Evolutionary conservation across 2,113 vertebrate genomes (phyloP), one percentile per base, ranked within the genome.

Genomic region (Salminus brasiliensis): DNA sequence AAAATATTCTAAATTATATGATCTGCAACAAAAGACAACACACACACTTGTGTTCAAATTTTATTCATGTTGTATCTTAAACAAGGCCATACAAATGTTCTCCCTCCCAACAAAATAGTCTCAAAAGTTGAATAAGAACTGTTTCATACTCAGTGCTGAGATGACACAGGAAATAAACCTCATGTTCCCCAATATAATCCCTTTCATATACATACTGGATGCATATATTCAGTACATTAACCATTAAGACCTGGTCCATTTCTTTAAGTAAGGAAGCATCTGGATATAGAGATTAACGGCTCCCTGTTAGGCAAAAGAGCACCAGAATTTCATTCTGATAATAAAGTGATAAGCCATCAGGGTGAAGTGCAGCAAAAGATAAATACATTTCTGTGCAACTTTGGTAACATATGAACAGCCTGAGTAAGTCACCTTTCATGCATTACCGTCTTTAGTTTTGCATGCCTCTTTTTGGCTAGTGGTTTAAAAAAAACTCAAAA

Each of bases 51-150:
- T 77, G 13, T 66, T 80, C 74, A 76, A 70, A 75, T 85, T 86
- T 25, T 55, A 81, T 83, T 79, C 25, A n/a, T 12, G 36, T 57
- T 71, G 79, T 79, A 32, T 71, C 78, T 67, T 65, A 68, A 85
- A 84, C 85, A 87, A 85, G 74, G 41, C 55, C n/a, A 52, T 87
- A 86, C 55, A 88, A 89, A 85, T 4, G 79, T 32, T 69, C 39
- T 79, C 63, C 63, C 65, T 63, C 32, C 79, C 63, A 39, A 45
- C n/a, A 52, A 34, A 34, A 80, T 57, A 65, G 72, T 73, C n/a
- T n/a, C n/a, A n/a, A n/a, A n/a, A n/a, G n/a, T n/a, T n/a, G n/a
- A n/a, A n/a, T 30, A 71, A 84, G 11, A 30, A 71, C 55, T 32
- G 53, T 75, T 69, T 79, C 34, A 53, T 66, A 74, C 69, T 77